These are phyloP conservation scores for Bos javanicus DNA, from an alignment of 2,113 vertebrate genomes.

Conservation along the genomic window DNA sequence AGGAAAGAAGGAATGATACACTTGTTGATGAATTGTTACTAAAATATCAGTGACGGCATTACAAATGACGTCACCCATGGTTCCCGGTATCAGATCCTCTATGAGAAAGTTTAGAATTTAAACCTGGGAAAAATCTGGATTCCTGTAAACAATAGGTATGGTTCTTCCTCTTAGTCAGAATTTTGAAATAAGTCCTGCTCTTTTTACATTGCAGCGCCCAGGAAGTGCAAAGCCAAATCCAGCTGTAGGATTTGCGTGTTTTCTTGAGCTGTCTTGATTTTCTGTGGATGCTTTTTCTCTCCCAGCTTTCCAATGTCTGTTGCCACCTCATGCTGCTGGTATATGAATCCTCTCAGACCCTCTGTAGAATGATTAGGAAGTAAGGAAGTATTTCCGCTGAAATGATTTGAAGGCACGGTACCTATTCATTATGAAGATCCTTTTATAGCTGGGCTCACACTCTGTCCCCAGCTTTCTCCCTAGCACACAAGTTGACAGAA, in stretches of 20 bases:
- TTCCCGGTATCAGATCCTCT: not conserved
- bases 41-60: not conserved
- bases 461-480: not conserved
- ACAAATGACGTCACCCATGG: not conserved
- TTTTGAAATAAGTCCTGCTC: not conserved
- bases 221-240: not conserved
- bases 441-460: not conserved
- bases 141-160: not conserved
- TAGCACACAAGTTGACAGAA: not conserved
- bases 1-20: not conserved
- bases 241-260: not conserved
- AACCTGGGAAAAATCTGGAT: not conserved
- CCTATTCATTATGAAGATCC: too few relatives aligned
- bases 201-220: not conserved
- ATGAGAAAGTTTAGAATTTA: not conserved
- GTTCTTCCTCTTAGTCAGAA: not conserved
- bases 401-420: not conserved
- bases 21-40: not conserved
- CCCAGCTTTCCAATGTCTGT: not conserved
- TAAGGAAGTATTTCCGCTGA: not conserved
- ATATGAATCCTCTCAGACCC: not conserved
- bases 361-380: not conserved
- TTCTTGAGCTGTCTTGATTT: not conserved
- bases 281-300: not conserved
- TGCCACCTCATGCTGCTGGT: not conserved